Evolutionary conservation across 2,888 invertebrate species (phyloP).

Genomic region (Ceriagrion tenellum): DNA sequence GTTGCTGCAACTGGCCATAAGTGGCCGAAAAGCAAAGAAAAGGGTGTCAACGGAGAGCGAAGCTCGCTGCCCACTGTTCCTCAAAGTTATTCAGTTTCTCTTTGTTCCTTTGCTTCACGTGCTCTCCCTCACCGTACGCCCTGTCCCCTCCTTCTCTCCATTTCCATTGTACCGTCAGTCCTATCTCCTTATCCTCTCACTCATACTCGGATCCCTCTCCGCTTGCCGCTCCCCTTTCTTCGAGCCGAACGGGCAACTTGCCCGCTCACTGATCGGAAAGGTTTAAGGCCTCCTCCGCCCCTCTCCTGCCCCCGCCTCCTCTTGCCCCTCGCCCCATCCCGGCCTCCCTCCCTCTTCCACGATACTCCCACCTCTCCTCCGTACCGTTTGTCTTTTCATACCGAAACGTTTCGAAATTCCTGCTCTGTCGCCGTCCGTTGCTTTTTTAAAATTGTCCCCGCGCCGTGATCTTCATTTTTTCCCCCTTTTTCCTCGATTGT

Average conservation of each 20-base stretch:
- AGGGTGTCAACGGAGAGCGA: not conserved
- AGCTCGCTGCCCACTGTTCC: not conserved
- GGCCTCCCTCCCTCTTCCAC: not conserved
- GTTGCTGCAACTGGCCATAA: no score
- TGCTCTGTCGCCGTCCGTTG: not conserved
- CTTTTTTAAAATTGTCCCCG: conserved; percentile 28
- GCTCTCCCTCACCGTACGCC: not conserved
- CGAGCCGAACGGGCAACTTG: conserved; percentile 44
- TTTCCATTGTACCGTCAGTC: not conserved
- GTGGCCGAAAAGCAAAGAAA: not conserved
- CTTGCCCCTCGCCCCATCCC: no score
- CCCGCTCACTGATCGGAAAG: conserved; percentile 49
- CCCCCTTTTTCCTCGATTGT: not conserved
- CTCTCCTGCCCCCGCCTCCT: not conserved
- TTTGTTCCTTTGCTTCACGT: not conserved
- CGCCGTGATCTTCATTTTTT: conserved; percentile 10
- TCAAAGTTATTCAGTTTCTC: not conserved
- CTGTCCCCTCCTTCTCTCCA: not conserved
- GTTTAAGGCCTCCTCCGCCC: conserved; percentile 17
- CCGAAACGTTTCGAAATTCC: conserved; percentile 33
- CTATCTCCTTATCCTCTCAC: not conserved
- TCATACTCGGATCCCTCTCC: conserved; percentile 25
- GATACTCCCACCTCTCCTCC: not conserved
- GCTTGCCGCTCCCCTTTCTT: not conserved
- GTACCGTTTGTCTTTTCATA: conserved; percentile 26